A percentile compares a stretch with the other conserved stretches of the same genome.
Conservation (phyloP, 2,888 invertebrate genomes). For the Amiota mariae region DNA sequence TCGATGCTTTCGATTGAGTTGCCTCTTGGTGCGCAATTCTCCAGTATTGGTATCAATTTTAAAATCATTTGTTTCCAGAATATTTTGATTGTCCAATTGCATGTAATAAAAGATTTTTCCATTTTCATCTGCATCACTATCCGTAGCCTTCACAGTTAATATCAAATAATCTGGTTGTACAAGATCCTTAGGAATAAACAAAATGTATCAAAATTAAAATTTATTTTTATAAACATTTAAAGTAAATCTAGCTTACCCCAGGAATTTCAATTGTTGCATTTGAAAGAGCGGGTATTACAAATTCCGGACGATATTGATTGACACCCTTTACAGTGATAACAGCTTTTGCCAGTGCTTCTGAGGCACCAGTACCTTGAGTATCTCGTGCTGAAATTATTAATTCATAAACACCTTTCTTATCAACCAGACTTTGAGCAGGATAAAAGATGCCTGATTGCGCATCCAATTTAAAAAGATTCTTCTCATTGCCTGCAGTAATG, state of each 20-base stretch:
- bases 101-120: slow-evolving; percentile 89
- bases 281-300: slow-evolving; percentile 83
- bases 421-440: slow-evolving; percentile 82
- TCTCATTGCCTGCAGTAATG: slow-evolving; percentile 81
- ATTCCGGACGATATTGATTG: slow-evolving; percentile 87
- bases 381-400: slow-evolving; percentile 86
- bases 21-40: slow-evolving; percentile 85
- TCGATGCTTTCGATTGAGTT: slow-evolving; percentile 84
- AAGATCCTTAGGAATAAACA: slow-evolving; percentile 77
- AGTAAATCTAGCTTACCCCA: slow-evolving; percentile 77
- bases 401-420: slow-evolving; percentile 76
- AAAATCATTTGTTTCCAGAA: slow-evolving; percentile 88
- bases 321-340: slow-evolving; percentile 85
- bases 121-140: slow-evolving; percentile 87
- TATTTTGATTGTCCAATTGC: slow-evolving; percentile 82
- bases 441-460: slow-evolving; percentile 86
- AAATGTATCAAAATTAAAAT: not conserved
- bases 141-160: slow-evolving; percentile 86
- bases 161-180: slow-evolving; percentile 84
- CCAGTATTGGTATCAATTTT: slow-evolving; percentile 85
- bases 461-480: slow-evolving; percentile 83
- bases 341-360: slow-evolving; percentile 81
- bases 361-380: slow-evolving; percentile 79
- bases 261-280: slow-evolving; percentile 87
- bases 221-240: not conserved